Percentiles rank a stretch among this genome's conserved stretches.
Conservation (phyloP, 2,888 invertebrate species). For the Sarcophaga caerulescens region DNA sequence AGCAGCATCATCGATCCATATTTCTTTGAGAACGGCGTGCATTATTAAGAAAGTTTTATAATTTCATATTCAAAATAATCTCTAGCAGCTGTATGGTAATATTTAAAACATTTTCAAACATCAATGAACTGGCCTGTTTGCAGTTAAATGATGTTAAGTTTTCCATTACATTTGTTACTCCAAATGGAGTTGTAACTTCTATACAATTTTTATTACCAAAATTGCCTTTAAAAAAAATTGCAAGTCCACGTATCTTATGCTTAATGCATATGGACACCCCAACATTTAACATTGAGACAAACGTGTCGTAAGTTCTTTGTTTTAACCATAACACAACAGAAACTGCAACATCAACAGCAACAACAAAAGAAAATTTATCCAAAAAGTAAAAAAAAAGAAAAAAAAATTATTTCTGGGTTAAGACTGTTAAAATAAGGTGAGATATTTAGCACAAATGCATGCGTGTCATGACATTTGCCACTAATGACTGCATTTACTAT, state of each 20-base stretch:
- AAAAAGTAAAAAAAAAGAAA: constrained; percentile 15
- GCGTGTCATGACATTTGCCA: constrained; percentile 69
- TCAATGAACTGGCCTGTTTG: background rate
- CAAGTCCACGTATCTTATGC: background rate
- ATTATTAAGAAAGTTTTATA: no score
- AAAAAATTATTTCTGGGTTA: constrained; percentile 54
- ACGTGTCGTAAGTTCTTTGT: constrained; percentile 43
- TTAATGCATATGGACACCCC: background rate
- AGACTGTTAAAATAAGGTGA: constrained; percentile 62
- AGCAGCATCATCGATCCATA: no score
- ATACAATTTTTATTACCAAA: background rate
- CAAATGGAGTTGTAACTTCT: background rate
- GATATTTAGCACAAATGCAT: constrained; percentile 68
- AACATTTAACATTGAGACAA: constrained; percentile 10
- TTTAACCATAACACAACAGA: constrained; percentile 34
- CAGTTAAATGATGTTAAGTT: no score
- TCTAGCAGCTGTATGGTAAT: background rate
- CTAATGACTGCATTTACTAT: constrained; percentile 62
- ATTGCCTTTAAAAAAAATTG: background rate
- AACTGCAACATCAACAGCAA: constrained; percentile 78
- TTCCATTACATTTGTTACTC: no score
- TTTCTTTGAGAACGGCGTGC: no score
- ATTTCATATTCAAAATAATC: background rate
- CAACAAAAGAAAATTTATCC: constrained; percentile 73
- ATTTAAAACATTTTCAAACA: background rate